These are phyloP conservation scores for Colinus virginianus DNA, from an alignment of 2,113 vertebrate species.

Conservation along the genomic window DNA sequence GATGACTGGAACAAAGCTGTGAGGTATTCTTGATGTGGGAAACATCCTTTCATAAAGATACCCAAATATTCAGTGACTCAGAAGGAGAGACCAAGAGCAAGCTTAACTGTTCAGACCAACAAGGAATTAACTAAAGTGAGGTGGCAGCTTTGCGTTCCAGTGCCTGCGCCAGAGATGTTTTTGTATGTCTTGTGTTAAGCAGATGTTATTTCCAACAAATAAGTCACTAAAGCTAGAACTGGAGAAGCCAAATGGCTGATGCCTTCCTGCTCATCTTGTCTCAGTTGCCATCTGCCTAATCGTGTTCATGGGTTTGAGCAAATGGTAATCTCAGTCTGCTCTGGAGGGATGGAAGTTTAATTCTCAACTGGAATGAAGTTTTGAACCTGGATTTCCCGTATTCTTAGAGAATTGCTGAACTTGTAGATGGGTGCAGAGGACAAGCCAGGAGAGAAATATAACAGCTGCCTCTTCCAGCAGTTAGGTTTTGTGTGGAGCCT, in stretches of 20 bases:
- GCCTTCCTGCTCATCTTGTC: neutral
- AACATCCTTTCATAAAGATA: conserved; percentile 43
- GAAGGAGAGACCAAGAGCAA: conserved; percentile 20
- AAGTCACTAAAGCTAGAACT: neutral
- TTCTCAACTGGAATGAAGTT: neutral
- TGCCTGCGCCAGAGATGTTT: neutral
- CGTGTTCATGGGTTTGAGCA: neutral
- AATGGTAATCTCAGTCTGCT: neutral
- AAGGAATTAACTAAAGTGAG: neutral
- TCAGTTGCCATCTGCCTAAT: neutral
- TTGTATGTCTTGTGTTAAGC: conserved; percentile 29
- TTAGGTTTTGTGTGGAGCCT: neutral
- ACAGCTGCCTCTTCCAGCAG: neutral
- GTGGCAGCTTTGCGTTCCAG: conserved; percentile 3
- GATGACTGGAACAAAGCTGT: conserved; percentile 47
- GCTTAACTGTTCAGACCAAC: conserved; percentile 30
- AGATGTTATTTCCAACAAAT: conserved; percentile 15
- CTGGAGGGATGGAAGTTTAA: neutral
- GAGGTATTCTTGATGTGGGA: conserved; percentile 67
- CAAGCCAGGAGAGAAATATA: neutral
- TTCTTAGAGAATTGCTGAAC: neutral
- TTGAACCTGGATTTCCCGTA: neutral
- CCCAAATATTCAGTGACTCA: conserved; percentile 56
- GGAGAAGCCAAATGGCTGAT: neutral
- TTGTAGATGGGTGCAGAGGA: neutral